Percentiles rank a stretch among this genome's conserved stretches.
Conservation (phyloP, 2,113 vertebrate genomes). For the Marcusenius ussheri region DNA sequence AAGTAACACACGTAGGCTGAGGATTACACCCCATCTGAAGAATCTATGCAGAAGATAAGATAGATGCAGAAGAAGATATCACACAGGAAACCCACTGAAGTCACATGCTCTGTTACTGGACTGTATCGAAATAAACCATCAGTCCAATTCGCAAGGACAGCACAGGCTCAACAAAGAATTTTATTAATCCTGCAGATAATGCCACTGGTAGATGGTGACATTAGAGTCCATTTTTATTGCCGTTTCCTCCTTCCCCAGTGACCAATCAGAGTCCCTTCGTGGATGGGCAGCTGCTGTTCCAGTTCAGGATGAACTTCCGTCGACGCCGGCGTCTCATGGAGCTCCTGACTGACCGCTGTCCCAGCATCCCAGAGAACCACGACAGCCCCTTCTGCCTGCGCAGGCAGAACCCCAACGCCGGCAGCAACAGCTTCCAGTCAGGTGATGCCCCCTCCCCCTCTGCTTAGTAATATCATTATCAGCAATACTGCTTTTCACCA, state of each 20-base stretch:
- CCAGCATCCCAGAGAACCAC: constrained; percentile 74
- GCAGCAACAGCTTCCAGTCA: constrained; percentile 86
- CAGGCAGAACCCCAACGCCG: constrained; percentile 71
- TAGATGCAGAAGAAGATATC: not conserved
- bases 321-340: constrained; percentile 81
- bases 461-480: not conserved
- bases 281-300: constrained; percentile 82
- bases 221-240: not conserved
- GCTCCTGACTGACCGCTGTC: constrained; percentile 74
- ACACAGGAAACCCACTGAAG: not conserved
- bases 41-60: not conserved
- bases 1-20: not conserved
- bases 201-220: not conserved
- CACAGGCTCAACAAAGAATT: not conserved
- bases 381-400: constrained; percentile 94
- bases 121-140: not conserved
- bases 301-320: constrained; percentile 92
- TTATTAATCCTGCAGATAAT: not conserved
- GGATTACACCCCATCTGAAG: not conserved
- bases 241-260: constrained; percentile 58
- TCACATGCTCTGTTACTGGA: not conserved
- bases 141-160: not conserved
- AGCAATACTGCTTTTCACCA: not conserved
- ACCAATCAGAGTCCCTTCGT: constrained; percentile 84
- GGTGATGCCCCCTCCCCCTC: constrained; percentile 51